A percentile compares a stretch with the other conserved stretches of the same genome.
Evolutionary conservation across 2,888 invertebrate genomes (phyloP).

Genomic region (Automeris io): DNA sequence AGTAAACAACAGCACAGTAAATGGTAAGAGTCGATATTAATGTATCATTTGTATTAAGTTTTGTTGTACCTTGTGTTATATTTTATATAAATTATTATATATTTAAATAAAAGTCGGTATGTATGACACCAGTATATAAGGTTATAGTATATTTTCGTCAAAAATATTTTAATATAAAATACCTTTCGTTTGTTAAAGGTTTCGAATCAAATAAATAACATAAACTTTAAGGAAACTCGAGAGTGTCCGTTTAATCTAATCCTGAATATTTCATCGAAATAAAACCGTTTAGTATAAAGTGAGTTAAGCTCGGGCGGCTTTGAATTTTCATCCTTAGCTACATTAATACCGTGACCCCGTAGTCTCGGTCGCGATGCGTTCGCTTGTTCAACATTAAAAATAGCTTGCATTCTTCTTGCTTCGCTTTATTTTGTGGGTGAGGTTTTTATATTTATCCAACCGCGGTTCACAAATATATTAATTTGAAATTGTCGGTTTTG

Average conservation of each 20-base stretch:
- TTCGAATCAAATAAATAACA: neutral
- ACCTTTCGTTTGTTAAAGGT: neutral
- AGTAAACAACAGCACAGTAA: too few relatives aligned
- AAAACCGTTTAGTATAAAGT: conserved; percentile 15
- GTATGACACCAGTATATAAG: too few relatives aligned
- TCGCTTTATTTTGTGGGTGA: conserved; percentile 54
- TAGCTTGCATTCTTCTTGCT: conserved; percentile 69
- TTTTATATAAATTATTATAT: too few relatives aligned
- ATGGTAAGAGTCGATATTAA: too few relatives aligned
- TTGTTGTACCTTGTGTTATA: too few relatives aligned
- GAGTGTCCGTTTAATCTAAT: neutral
- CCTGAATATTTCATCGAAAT: conserved; percentile 7
- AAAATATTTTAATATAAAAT: too few relatives aligned
- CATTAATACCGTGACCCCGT: conserved; percentile 46
- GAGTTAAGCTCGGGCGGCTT: conserved; percentile 25
- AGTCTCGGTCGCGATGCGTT: conserved; percentile 39
- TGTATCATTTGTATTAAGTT: too few relatives aligned
- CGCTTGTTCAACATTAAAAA: conserved; percentile 67
- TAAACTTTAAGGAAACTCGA: neutral
- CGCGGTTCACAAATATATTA: conserved; percentile 43
- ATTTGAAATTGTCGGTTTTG: conserved; percentile 44
- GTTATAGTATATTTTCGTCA: too few relatives aligned
- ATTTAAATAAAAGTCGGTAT: too few relatives aligned
- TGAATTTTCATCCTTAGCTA: conserved; percentile 47
- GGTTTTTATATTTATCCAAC: conserved; percentile 49